Base-by-base conservation (phyloP, 2,113 vertebrate genomes). In the Tinamus guttatus region DNA sequence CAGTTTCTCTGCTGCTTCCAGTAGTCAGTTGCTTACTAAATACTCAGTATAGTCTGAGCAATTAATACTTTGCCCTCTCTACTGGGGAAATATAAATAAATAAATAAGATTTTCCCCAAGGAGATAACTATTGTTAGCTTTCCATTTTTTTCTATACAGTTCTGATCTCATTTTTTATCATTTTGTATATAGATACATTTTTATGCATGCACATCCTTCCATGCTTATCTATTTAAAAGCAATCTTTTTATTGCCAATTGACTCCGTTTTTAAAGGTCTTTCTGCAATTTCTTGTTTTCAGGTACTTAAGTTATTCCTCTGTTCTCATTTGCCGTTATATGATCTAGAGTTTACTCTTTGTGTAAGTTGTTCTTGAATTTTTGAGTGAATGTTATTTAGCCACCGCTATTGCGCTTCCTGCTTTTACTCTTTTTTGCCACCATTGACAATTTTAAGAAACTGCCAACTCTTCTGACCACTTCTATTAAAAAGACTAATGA, bases 381-480 rank as follows among this genome's bases (percentile, higher is more conserved):
- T 73, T 85, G 20, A 32, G 27, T 8, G 27, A 73, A 3, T 40
- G 28, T 67, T 91, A 70, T 81, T 67, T 81, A 82, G 17, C 11
- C 45, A 70, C 32, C 2, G 0, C 20, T n/a, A 47, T 2, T 1
- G 1, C 8, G 7, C 21, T 41, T 93, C 22, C 15, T 54, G 43
- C 62, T 52, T 81, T 74, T 11, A 62, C 18, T 8, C 5, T 0
- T 1, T 34, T 77, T 64, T 59, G 3, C 41, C 28, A 18, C 54
- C 3, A 0, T 51, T 85, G 20, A 8, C 40, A 38, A n/a, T 63
- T 80, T 51, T 30, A 71, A 76, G 47, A 82, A 73, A 45, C 18
- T 58, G 16, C 24, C 8, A 65, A 67, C 12, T 62, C 6, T 43
- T 89, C 21, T 51, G 6, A 64, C 4, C 0, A 59, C 8, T 73